These are phyloP conservation scores for Drosophila obscura DNA, from an alignment of 1,140 invertebrate species.

Conservation along the genomic window DNA sequence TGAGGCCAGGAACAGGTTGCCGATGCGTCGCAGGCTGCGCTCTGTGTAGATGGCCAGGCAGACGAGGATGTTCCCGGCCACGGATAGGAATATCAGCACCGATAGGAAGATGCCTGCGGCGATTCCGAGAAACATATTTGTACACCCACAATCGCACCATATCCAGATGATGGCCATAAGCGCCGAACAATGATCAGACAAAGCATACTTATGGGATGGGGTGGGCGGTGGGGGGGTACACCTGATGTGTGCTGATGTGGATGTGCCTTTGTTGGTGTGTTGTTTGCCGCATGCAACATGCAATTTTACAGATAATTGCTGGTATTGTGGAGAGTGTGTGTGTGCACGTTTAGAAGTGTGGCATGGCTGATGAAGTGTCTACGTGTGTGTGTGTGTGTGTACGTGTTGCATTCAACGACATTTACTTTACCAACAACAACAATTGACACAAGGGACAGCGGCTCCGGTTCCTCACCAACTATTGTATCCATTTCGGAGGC, in stretches of 20 bases:
- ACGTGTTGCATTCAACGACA: slow-evolving; percentile 76
- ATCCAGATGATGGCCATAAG: slow-evolving; percentile 17
- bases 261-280: slow-evolving; percentile 17
- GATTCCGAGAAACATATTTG: slow-evolving; percentile 40
- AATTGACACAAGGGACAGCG: slow-evolving; percentile 89
- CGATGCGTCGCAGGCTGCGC: slow-evolving; percentile 94
- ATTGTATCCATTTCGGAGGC: slow-evolving; percentile 85
- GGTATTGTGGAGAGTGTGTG: slow-evolving; percentile 20
- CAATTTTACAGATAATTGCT: slow-evolving; percentile 62
- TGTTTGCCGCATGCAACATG: slow-evolving; percentile 58
- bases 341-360: slow-evolving; percentile 14
- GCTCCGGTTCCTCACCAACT: slow-evolving; percentile 88
- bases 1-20: slow-evolving; percentile 97
- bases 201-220: slow-evolving; percentile 61
- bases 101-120: slow-evolving; percentile 92
- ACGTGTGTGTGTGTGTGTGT: slow-evolving; percentile 31
- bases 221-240: neutral
- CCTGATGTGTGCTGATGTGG: slow-evolving; percentile 1
- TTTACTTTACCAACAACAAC: slow-evolving; percentile 89
- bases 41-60: slow-evolving; percentile 98
- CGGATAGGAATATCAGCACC: slow-evolving; percentile 95
- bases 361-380: slow-evolving; percentile 26
- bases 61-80: slow-evolving; percentile 97
- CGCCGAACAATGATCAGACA: slow-evolving; percentile 47
- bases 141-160: slow-evolving; percentile 38